Evolutionary conservation across 2,888 invertebrate genomes (phyloP).

Genomic region (Protodeltote pygarga): DNA sequence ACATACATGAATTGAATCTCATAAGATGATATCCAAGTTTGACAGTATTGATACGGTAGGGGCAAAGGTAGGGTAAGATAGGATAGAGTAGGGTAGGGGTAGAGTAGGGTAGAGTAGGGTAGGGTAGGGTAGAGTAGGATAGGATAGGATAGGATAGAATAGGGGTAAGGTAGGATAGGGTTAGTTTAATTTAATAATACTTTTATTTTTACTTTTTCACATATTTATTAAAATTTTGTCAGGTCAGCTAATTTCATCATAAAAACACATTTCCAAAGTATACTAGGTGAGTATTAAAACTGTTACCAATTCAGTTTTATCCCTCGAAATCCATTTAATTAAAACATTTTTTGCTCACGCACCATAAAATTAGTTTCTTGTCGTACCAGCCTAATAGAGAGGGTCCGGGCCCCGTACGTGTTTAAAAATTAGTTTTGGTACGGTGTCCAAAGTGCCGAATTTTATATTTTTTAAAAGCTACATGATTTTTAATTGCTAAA

Average conservation of each 20-base stretch:
- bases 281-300: constrained; percentile 17
- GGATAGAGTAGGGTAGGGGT: too few species aligned
- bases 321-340: constrained; percentile 57
- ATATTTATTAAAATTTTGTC: too few species aligned
- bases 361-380: constrained; percentile 72
- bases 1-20: too few species aligned
- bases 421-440: constrained; percentile 63
- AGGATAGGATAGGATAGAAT: too few species aligned
- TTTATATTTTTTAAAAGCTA: constrained; percentile 44
- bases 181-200: too few species aligned
- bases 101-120: too few species aligned
- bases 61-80: too few species aligned
- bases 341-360: constrained; percentile 61
- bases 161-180: too few species aligned
- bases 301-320: constrained; percentile 21
- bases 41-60: too few species aligned
- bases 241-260: background rate
- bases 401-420: constrained; percentile 37
- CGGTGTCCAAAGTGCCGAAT: constrained; percentile 58
- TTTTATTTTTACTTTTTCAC: too few species aligned
- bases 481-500: constrained; percentile 31
- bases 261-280: background rate
- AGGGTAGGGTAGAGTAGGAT: too few species aligned
- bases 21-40: too few species aligned
- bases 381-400: constrained; percentile 44